phyloP scores from a whole-genome alignment of 2,797 vertebrate genomes.

The Mormyrus hasselquistii region DNA sequence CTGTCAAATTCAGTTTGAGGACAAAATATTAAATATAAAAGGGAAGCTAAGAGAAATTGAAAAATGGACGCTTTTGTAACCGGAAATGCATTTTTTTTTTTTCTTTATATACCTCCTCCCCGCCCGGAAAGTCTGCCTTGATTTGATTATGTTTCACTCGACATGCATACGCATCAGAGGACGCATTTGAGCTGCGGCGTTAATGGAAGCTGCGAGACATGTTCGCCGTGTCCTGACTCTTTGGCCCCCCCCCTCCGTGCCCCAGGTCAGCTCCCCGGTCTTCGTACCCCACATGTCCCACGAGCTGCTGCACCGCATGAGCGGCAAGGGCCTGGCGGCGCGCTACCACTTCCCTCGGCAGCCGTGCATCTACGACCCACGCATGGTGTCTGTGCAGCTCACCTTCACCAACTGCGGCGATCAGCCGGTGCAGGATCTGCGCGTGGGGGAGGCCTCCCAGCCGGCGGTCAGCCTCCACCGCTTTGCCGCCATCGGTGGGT shows the following conservation, averaged over 20 bases:
- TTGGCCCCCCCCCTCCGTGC: neutral
- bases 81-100: conserved; percentile 25
- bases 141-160: neutral
- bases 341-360: conserved; percentile 84
- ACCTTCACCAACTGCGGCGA: conserved; percentile 76
- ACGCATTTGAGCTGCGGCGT: neutral
- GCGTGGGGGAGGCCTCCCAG: conserved; percentile 67
- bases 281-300: conserved; percentile 73
- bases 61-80: conserved; percentile 36
- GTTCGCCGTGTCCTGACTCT: neutral
- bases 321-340: conserved; percentile 85
- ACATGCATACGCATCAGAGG: neutral
- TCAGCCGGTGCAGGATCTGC: conserved; percentile 74
- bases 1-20: conserved; percentile 24
- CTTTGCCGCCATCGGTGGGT: conserved; percentile 82
- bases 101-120: conserved; percentile 5
- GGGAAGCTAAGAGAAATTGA: neutral
- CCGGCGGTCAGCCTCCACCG: conserved; percentile 71
- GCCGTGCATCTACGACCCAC: conserved; percentile 70
- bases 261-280: conserved; percentile 70
- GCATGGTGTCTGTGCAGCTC: conserved; percentile 82
- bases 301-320: conserved; percentile 89
- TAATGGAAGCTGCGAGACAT: neutral
- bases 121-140: neutral
- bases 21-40: conserved; percentile 4